Base-by-base conservation (phyloP, 2,888 invertebrate genomes). In the Ectemnius lituratus region DNA sequence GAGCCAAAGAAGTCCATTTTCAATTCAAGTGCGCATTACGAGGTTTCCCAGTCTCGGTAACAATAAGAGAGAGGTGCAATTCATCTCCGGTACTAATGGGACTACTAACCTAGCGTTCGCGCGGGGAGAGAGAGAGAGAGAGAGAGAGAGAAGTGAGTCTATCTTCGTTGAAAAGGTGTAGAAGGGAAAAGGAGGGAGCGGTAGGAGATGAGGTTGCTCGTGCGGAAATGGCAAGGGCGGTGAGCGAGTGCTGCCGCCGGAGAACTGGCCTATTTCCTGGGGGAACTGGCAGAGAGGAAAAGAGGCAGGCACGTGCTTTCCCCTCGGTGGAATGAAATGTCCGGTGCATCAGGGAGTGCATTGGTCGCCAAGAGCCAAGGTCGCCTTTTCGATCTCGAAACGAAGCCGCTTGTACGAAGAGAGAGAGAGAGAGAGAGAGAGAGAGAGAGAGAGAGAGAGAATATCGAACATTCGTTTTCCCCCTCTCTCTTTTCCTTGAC, bases 311-410 rank as follows among this genome's bases (percentile, higher is more conserved):
- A 37, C 37, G 37, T 37, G 37, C 37, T 37, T 37, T 37, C 37
- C 37, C 37, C 37, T 37, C 37, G 37, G 37, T 11, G 37, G 37
- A 37, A 37, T 37, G 59, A 49, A 68, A 23, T 46, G 20, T 23
- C 47, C 23, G 66, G 11, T 49, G 27, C 18, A 37, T 23, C 49
- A 4, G 37, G 6, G 58, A 37, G 20, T n/a, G 46, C 23, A 71
- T 71, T 47, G 68, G 68, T 62, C 23, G 18, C 2, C 45, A 23
- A 8, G 47, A 3, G 18, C 59, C 66, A 59, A 59, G 49, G 66
- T 16, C 20, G 8, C 56, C 52, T 49, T 28, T 23, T 37, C 37
- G 37, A 37, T 37, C 37, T 11, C 11, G 37, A 37, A 37, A 8
- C 8, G 37, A 37, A 37, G 37, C 8, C 37, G 11, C 37, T 37